Percentiles rank a stretch among this genome's conserved stretches.
phyloP scores from a whole-genome alignment of 2,888 invertebrate species.

The Machimus rusticus region DNA sequence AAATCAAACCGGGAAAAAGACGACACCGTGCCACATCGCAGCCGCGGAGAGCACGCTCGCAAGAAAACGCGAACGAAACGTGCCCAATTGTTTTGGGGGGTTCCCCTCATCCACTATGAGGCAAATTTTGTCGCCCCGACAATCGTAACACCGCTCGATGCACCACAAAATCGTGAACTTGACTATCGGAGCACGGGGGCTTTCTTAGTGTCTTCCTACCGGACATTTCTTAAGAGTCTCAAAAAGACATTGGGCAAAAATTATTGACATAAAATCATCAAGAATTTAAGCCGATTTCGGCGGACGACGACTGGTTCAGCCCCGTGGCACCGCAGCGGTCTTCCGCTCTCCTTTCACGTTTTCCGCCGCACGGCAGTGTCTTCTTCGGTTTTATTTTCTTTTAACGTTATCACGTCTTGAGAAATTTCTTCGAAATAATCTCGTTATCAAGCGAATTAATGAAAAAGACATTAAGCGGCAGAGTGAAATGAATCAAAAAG shows the following conservation, averaged over 20 bases:
- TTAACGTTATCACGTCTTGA: not conserved
- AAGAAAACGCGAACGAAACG: not conserved
- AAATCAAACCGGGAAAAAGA: conserved; percentile 5
- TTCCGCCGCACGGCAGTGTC: not conserved
- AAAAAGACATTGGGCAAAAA: not conserved
- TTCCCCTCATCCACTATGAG: not conserved
- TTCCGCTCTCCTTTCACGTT: not conserved
- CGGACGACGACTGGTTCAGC: not conserved
- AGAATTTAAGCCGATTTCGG: not conserved
- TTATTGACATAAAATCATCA: not conserved
- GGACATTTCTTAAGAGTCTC: not conserved
- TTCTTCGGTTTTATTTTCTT: not conserved
- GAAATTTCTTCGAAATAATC: conserved; percentile 13
- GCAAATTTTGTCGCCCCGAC: not conserved
- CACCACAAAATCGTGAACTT: not conserved
- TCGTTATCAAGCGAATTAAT: conserved; percentile 26
- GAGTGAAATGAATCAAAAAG: not conserved
- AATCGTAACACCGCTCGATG: not conserved
- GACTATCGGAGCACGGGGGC: not conserved
- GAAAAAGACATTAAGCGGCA: conserved; percentile 25
- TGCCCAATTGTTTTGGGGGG: not conserved
- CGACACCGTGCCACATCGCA: not conserved
- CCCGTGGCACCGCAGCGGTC: not conserved
- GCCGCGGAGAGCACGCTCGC: not conserved
- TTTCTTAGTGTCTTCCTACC: not conserved